Conservation (phyloP, 2,113 vertebrate genomes). For the Podarcis cretensis region DNA sequence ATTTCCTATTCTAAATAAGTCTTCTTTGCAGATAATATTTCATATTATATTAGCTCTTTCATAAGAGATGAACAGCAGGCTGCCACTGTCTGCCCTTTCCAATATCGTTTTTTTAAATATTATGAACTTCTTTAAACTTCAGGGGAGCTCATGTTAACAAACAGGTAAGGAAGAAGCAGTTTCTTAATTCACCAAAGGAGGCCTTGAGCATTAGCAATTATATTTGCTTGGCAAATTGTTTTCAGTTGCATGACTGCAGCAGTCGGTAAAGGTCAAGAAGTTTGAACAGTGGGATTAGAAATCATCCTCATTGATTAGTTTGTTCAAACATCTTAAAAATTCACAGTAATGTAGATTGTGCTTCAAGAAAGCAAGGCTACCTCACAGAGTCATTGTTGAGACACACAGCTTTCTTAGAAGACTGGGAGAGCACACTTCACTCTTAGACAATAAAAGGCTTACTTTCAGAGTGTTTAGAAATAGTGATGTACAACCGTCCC, state of each 20-base stretch:
- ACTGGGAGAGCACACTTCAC: not conserved
- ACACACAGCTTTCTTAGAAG: not conserved
- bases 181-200: slow-evolving; percentile 47
- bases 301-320: not conserved
- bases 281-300: not conserved
- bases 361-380: not conserved
- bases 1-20: not conserved
- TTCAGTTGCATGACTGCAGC: slow-evolving; percentile 51
- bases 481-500: not conserved
- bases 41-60: slow-evolving; percentile 37
- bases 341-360: not conserved
- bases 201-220: slow-evolving; percentile 41
- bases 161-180: slow-evolving; percentile 50
- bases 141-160: slow-evolving; percentile 50
- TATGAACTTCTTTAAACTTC: slow-evolving; percentile 20
- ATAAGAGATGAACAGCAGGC: slow-evolving; percentile 39
- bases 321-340: not conserved
- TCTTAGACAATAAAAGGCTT: not conserved
- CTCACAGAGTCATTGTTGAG: not conserved
- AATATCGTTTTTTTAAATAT: slow-evolving; percentile 7
- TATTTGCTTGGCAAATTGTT: slow-evolving; percentile 54
- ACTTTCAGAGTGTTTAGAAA: not conserved
- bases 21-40: not conserved
- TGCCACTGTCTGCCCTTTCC: slow-evolving; percentile 49
- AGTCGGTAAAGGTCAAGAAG: slow-evolving; percentile 40